Evolutionary conservation across 2,888 invertebrate species (phyloP).

Genomic region (Chloromyia formosa): DNA sequence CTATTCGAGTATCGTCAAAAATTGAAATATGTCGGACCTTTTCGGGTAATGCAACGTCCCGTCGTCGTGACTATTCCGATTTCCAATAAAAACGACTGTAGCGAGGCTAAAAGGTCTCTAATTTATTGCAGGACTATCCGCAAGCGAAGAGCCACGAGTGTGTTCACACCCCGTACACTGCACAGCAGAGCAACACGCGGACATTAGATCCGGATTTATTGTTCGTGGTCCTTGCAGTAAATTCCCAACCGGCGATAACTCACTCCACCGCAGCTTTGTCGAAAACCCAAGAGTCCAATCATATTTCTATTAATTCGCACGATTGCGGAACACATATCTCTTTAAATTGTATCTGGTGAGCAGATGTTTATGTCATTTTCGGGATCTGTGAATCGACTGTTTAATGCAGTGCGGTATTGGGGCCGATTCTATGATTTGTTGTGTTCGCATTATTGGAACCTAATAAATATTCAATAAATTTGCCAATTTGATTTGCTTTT

Average conservation of each 20-base stretch:
- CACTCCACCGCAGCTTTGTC: neutral
- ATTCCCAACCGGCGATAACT: neutral
- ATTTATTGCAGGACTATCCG: constrained; percentile 32
- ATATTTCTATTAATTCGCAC: constrained; percentile 32
- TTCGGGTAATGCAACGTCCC: constrained; percentile 26
- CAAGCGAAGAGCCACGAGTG: constrained; percentile 11
- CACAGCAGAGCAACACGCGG: constrained; percentile 5
- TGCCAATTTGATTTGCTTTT: constrained; percentile 23
- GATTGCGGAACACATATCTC: constrained; percentile 18
- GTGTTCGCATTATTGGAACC: constrained; percentile 29
- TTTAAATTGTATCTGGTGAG: constrained; percentile 28
- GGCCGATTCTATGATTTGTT: constrained; percentile 28
- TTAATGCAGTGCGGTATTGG: constrained; percentile 32
- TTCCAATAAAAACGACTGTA: constrained; percentile 22
- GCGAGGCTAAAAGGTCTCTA: constrained; percentile 29
- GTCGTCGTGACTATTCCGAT: constrained; percentile 26
- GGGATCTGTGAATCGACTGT: constrained; percentile 18
- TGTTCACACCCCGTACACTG: no score
- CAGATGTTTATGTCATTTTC: constrained; percentile 41
- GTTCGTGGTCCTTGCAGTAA: neutral
- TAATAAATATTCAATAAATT: constrained; percentile 38
- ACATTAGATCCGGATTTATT: neutral
- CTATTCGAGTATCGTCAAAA: constrained; percentile 31
- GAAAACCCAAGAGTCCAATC: neutral
- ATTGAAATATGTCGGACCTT: constrained; percentile 31